These are phyloP conservation scores for Axea sp. DNA, from an alignment of 2,888 invertebrate genomes.

Conservation along the genomic window DNA sequence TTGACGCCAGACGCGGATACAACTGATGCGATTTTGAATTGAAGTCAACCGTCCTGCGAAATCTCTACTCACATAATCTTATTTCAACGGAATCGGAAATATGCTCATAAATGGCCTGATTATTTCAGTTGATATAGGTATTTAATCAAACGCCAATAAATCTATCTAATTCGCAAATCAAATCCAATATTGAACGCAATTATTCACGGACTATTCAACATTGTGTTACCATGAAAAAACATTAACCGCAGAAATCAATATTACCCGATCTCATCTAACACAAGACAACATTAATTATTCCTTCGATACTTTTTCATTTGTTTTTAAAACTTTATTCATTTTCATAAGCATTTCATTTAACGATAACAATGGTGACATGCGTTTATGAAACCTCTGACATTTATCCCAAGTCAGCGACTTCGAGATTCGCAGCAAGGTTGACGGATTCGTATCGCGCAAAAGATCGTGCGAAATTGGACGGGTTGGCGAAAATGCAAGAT, in stretches of 20 bases:
- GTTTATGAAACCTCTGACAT: conserved; percentile 11
- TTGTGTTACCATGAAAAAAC: conserved; percentile 15
- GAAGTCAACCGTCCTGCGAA: conserved; percentile 17
- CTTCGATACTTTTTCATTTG: no score
- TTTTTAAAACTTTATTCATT: no score
- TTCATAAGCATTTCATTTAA: conserved; percentile 8
- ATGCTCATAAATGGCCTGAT: conserved; percentile 13
- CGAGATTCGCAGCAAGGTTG: conserved; percentile 20
- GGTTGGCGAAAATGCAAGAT: conserved; percentile 21
- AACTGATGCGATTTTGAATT: conserved; percentile 49
- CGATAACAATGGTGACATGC: conserved; percentile 21
- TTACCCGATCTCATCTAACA: no score
- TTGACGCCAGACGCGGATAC: conserved; percentile 64
- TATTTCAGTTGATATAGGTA: conserved; percentile 13
- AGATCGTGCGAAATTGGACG: conserved; percentile 49
- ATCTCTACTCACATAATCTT: conserved; percentile 13
- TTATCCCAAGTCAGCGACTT: conserved; percentile 29
- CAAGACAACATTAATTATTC: no score
- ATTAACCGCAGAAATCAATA: no score
- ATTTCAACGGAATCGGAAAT: conserved; percentile 30
- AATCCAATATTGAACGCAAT: conserved; percentile 36
- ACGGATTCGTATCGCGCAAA: conserved; percentile 30
- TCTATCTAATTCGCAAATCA: conserved; percentile 37
- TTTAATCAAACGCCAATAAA: conserved; percentile 35
- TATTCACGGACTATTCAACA: conserved; percentile 19